Base-by-base conservation (phyloP, 2,888 invertebrate species). In the Eulithis prunata region DNA sequence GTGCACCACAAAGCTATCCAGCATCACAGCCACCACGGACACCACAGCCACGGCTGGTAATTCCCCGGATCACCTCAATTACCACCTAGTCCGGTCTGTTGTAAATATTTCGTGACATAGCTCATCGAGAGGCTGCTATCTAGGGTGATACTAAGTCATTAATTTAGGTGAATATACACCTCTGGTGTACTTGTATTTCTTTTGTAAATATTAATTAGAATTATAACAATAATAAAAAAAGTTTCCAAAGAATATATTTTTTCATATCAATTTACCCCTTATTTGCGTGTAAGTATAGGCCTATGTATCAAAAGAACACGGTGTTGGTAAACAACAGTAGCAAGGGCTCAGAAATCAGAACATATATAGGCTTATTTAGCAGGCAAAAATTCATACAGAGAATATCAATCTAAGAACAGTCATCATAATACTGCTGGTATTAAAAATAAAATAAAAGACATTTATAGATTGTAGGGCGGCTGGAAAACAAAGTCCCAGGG, bases 121-220 rank as follows among this genome's bases (percentile, higher is more conserved):
- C 91, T 92, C 91, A 91, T 91, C 91, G 84, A 82, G 90, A 90
- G 92, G 91, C 93, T 92, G 91, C 90, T 83, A 83, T 80, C 83
- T 92, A 90, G 90, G 92, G 91, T 92, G 91, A 85, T 90, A 91
- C 92, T 93, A 92, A 93, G 93, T 93, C 93, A 92, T 92, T 91
- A 91, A 86, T 86, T 85, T 90, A 90, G 82, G 85, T 80, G 79
- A 84, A 84, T 78, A 84, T 78, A 78, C 83, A 80, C 78, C 72
- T 78, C 78, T 75, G 77, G 78, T 84, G 74, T 82, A 74, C 84
- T 82, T 77, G 77, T 71, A 75, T 76, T 80, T 84, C 82, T 87
- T 86, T 82, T 91, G 91, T 92, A 90, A 84, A 91, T 93, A 91
- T 85, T 91, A 87, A 78, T 86, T 86, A 84, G 84, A 74, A 82